Evolutionary conservation across 2,797 vertebrate genomes (phyloP), one percentile per base, ranked within the genome.

Genomic region (Salarias fasciatus): DNA sequence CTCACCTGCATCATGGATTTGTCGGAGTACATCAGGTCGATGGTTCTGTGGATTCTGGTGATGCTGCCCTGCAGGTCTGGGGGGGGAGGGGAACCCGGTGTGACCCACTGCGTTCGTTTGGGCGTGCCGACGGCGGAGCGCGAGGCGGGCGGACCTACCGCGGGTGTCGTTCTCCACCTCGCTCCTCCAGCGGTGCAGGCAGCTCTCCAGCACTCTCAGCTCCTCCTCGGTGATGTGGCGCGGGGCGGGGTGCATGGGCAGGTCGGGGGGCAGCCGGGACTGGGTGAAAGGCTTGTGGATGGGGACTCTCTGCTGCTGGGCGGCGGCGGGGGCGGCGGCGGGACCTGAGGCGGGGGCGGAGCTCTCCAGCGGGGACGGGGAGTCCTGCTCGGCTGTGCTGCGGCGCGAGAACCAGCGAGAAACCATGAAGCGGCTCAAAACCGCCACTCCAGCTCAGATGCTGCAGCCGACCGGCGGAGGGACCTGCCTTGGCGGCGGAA

Each of bases 271-370:
- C 46, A 98, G 92, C 40, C 97, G 92, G 24, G 97, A 99, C 77
- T 99, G 97, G 1, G 97, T 99, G 85, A 99, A 99, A 2, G 97
- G 97, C 88, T 99, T 99, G 69, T 98, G 95, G 60, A 99, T 93
- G 41, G 95, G 88, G 7, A 94, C 91, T 83, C 97, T 94, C 55
- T 95, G 95, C 47, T 95, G 95, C 54, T 90, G 88, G 37, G 72
- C 75, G 11, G 72, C 57, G 30, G 71, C 4, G 33, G 77, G 47
- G 30, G 67, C 78, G 10, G 86, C 9, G 8, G 75, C 6, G 7
- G 84, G 67, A 47, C 62, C 89, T 9, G 94, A 91, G 12, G 79
- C 75, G 11, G 76, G 45, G 6, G 75, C 73, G 10, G 79, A 62
- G 43, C 63, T 88, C 55, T 98, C 96, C 0, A 38, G 86, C 68